Base-by-base conservation (phyloP, 2,888 invertebrate species). In the Stenolophus ochropezus region DNA sequence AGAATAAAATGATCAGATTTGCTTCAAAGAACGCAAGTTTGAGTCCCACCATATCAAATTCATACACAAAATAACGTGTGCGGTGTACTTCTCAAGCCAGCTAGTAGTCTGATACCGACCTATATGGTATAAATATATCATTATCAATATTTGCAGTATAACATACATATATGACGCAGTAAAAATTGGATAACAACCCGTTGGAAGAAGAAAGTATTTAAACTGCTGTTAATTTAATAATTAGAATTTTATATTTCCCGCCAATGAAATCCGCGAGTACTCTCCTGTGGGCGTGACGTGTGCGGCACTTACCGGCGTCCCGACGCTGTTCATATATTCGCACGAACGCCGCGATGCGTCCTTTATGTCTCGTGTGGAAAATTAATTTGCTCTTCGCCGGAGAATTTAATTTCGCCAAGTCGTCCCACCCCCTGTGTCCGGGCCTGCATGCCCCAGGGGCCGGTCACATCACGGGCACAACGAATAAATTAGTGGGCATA, bases 331-430 rank as follows among this genome's bases (percentile, higher is more conserved):
- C 65, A 73, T 73, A 73, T 73, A 73, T 73, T 73, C 73, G 73
- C 73, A 53, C 51, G 23, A 8, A 47, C 61, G 25, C 8, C 27
- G 33, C 53, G 53, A 25, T 23, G 53, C 51, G 75, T 16, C 65
- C 65, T 77, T 77, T 77, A 58, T 65, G 77, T 77, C 77, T 77
- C 77, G 61, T 77, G 77, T 77, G 77, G 77, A 77, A 77, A 77
- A 77, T 77, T 77, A 77, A 77, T 77, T 77, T 77, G 58, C 61
- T 77, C 77, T 61, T 16, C 20, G 61, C 21, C 61, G 21, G 58
- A 77, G 65, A 77, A 77, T 77, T 77, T 77, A 58, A 77, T 77
- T 77, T 85, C 85, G 84, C 84, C 85, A 85, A 85, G 85, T 85
- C 85, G 84, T 84, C 84, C 53, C 53, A 1, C 25, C 51, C 16